Conservation (phyloP, 2,113 vertebrate species). For the Zosterops lateralis region DNA sequence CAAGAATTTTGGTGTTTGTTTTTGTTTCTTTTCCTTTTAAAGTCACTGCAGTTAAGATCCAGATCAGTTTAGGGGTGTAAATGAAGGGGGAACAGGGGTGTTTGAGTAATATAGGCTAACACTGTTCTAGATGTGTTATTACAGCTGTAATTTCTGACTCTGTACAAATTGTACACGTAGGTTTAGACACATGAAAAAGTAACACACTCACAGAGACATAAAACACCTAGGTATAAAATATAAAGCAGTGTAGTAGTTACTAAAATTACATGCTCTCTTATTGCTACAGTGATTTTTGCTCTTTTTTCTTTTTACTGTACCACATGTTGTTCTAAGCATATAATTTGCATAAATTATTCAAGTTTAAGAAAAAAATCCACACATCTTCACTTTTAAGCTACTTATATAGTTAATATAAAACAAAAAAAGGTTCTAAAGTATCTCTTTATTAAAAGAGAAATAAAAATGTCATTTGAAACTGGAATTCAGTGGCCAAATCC, state of each 20-base stretch:
- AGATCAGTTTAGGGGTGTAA: slow-evolving; percentile 45
- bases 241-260: slow-evolving; percentile 67
- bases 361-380: slow-evolving; percentile 70
- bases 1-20: slow-evolving; percentile 19
- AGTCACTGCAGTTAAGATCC: slow-evolving; percentile 49
- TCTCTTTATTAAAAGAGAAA: slow-evolving; percentile 71
- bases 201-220: slow-evolving; percentile 72
- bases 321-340: slow-evolving; percentile 75
- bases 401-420: slow-evolving; percentile 76
- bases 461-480: slow-evolving; percentile 69
- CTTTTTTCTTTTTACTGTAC: slow-evolving; percentile 70
- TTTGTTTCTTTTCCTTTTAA: slow-evolving; percentile 15
- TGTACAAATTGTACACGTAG: slow-evolving; percentile 66
- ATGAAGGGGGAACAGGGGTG: slow-evolving; percentile 18
- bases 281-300: slow-evolving; percentile 77
- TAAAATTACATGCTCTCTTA: slow-evolving; percentile 72
- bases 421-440: slow-evolving; percentile 50
- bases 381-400: slow-evolving; percentile 74
- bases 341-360: slow-evolving; percentile 73
- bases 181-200: slow-evolving; percentile 70
- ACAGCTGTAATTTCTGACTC: slow-evolving; percentile 72
- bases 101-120: slow-evolving; percentile 72
- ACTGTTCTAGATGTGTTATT: slow-evolving; percentile 76
- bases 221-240: slow-evolving; percentile 69
- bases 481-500: slow-evolving; percentile 71